Base-by-base conservation (phyloP, 1,140 invertebrate genomes). In the Camponotus vicinus region DNA sequence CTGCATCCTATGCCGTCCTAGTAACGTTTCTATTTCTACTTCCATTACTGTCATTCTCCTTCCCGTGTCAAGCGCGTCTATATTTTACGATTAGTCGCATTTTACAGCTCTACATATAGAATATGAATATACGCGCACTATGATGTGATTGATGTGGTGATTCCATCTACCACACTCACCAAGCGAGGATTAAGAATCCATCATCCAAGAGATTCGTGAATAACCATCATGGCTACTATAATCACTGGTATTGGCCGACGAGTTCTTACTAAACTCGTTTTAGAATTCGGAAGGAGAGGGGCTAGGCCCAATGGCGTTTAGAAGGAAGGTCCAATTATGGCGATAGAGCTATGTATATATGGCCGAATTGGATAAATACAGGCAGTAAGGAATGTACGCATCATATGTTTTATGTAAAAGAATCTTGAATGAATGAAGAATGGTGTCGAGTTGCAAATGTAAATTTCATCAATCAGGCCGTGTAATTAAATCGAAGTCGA, bases 41-140 rank as follows among this genome's bases (percentile, higher is more conserved):
- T 86, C 83, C 78, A 90, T 90, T 90, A 90, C 89, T 90, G 89
- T 90, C 89, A 90, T 90, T 90, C 88, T 88, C 66, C 40, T 87
- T 66, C 88, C 75, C 71, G 71, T 83, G 66, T 73, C 84, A 85
- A 88, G 70, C 77, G 77, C 55, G 77, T 89, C 78, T 89, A 90
- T 75, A 86, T 79, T 83, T 89, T 73, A 89, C 57, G 78, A 80
- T 61, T 64, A 73, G 59, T 78, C 80, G 85, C 79, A 13, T 61
- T 73, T 82, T 73, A 45, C 79, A 75, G n/a, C 69, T 49, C 13
- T 32, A 13, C 59, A 57, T 45, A 67, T 34, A 21, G 6, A 18
- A 52, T 15, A 13, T 45, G 6, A 18, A 52, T 21, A 13, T 45
- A 15, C n/a, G 49, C n/a, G 42, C 13, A 75, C 49, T 61, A n/a